Evolutionary conservation across 2,113 vertebrate genomes (phyloP).

Genomic region (Passer montanus): DNA sequence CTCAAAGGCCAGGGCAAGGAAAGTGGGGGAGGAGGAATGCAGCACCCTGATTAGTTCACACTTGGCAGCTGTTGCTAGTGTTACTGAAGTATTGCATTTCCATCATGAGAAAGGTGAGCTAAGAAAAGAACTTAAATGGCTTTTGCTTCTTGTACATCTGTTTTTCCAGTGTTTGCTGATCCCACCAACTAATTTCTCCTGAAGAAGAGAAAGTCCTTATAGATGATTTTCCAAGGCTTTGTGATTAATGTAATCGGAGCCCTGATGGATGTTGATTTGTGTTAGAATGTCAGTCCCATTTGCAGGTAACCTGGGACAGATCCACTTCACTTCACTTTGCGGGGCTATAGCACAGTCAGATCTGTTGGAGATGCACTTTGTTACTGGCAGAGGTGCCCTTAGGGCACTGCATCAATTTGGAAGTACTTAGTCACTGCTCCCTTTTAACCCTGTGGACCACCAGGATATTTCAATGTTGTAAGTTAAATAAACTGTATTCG

Average conservation of each 20-base stretch:
- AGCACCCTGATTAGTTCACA: not conserved
- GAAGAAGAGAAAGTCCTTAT: not conserved
- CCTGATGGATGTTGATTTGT: not conserved
- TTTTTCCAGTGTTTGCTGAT: not conserved
- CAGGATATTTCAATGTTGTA: not conserved
- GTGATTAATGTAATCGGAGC: not conserved
- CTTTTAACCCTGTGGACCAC: slow-evolving; percentile 24
- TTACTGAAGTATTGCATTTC: not conserved
- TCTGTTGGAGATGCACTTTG: slow-evolving; percentile 8
- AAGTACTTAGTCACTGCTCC: not conserved
- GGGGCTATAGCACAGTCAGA: not conserved
- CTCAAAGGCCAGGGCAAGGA: not conserved
- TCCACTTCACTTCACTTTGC: slow-evolving; percentile 2
- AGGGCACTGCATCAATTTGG: slow-evolving; percentile 19
- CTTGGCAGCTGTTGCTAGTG: not conserved
- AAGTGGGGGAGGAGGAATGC: not conserved
- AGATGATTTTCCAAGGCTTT: not conserved
- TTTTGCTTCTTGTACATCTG: not conserved
- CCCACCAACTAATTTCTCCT: not conserved
- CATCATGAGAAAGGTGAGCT: not conserved
- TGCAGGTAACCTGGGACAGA: not conserved
- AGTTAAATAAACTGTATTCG: not conserved
- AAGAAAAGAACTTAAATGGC: not conserved
- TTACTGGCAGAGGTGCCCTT: not conserved
- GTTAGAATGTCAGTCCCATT: not conserved